phyloP scores from a whole-genome alignment of 2,888 invertebrate genomes.

The Petrolisthes cinctipes region DNA sequence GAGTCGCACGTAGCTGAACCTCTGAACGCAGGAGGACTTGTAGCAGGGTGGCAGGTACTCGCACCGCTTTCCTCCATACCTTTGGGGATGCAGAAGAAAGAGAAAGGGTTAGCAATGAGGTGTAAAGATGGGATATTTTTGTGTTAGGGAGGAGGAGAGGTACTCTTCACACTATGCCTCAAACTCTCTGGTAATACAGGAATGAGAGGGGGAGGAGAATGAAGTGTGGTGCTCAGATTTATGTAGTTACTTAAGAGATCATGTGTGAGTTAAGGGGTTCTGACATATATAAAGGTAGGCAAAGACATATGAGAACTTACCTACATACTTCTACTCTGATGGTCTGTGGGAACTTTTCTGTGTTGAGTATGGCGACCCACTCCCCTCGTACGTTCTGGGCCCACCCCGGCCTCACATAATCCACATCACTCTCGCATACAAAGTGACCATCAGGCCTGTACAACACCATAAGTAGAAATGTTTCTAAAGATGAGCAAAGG shows the following conservation, averaged over 20 bases:
- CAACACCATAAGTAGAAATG: no score
- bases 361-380: conserved; percentile 69
- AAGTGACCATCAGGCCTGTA: conserved; percentile 67
- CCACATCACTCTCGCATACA: conserved; percentile 68
- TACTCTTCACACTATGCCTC: background rate
- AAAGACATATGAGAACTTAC: conserved; percentile 62
- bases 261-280: background rate
- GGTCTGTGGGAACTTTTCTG: conserved; percentile 68
- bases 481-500: no score
- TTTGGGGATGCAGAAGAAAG: conserved; percentile 36
- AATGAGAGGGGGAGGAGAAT: conserved; percentile 25
- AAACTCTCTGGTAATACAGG: background rate
- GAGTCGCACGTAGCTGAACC: conserved; percentile 68
- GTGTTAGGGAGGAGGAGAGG: conserved; percentile 21
- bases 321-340: conserved; percentile 69
- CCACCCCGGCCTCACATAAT: conserved; percentile 69
- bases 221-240: background rate
- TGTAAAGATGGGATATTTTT: conserved; percentile 1
- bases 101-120: conserved; percentile 15
- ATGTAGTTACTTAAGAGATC: no score
- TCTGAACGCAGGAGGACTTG: conserved; percentile 68
- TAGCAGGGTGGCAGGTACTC: conserved; percentile 69
- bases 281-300: background rate
- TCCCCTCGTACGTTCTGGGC: conserved; percentile 68
- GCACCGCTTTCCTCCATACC: conserved; percentile 68